Evolutionary conservation across 2,888 invertebrate genomes (phyloP).

Genomic region (Gerris lacustris): DNA sequence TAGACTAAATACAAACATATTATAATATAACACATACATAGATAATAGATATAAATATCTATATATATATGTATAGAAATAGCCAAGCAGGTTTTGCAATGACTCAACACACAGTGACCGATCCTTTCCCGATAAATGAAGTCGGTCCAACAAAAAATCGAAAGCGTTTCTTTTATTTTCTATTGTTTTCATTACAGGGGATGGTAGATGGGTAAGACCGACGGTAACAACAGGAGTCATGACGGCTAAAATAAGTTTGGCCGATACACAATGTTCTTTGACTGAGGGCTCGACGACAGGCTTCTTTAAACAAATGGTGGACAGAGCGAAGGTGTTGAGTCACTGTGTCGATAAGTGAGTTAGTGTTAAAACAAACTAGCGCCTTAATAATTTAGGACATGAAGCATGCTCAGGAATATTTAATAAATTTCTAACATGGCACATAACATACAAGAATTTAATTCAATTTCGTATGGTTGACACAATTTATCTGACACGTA

Average conservation of each 20-base stretch:
- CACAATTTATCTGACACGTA: background rate
- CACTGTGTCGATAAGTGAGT: conserved; percentile 8
- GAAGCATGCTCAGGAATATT: conserved; percentile 6
- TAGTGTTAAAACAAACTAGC: conserved; percentile 6
- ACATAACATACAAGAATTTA: conserved; percentile 10
- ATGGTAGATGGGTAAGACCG: too few species aligned
- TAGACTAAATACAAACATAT: background rate
- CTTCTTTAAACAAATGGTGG: too few species aligned
- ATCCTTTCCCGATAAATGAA: background rate
- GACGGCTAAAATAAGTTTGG: too few species aligned
- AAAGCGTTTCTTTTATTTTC: too few species aligned
- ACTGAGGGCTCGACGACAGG: too few species aligned
- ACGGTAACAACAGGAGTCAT: too few species aligned
- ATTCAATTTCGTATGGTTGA: background rate
- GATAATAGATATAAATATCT: background rate
- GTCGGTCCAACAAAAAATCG: too few species aligned
- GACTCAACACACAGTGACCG: conserved; percentile 7
- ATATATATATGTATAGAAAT: background rate
- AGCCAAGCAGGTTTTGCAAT: conserved; percentile 8
- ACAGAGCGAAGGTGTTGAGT: background rate
- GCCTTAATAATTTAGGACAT: conserved; percentile 6
- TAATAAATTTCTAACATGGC: conserved; percentile 6
- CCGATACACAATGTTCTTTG: too few species aligned
- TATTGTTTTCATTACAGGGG: too few species aligned
- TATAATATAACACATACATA: conserved; percentile 1